Percentiles rank a stretch among this genome's conserved stretches.
Evolutionary conservation across 2,113 vertebrate genomes (phyloP).

Genomic region (Astatotilapia flaviijosephi): DNA sequence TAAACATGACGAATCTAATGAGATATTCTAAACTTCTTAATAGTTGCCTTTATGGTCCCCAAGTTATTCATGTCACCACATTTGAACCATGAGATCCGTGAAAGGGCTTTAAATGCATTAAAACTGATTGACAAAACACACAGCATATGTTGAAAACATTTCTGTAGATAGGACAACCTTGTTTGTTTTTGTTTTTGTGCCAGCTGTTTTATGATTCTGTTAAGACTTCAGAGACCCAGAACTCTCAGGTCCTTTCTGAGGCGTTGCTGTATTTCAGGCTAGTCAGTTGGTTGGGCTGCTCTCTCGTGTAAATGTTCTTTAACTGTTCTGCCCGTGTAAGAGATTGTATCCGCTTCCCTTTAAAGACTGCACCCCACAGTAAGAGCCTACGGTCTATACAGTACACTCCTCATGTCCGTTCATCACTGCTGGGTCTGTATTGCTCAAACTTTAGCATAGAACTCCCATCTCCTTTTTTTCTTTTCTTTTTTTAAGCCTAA

Average conservation of each 20-base stretch:
- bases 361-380: background rate
- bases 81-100: slow-evolving; percentile 19
- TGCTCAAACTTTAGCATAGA: background rate
- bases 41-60: slow-evolving; percentile 55
- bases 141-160: background rate
- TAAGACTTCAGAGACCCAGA: background rate
- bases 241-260: slow-evolving; percentile 18
- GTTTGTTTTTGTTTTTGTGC: background rate
- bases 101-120: slow-evolving; percentile 71
- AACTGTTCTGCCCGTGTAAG: background rate
- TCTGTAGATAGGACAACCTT: slow-evolving; percentile 34
- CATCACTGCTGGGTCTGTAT: background rate
- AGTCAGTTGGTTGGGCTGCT: background rate
- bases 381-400: background rate
- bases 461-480: background rate
- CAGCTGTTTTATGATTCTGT: slow-evolving; percentile 31
- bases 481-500: background rate
- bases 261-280: slow-evolving; percentile 14
- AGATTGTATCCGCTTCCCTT: slow-evolving; percentile 26
- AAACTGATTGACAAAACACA: slow-evolving; percentile 14
- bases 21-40: slow-evolving; percentile 47
- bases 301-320: slow-evolving; percentile 26
- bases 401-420: background rate
- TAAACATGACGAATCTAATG: slow-evolving; percentile 10
- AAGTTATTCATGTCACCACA: slow-evolving; percentile 25